These are phyloP conservation scores for Sandelia bainsii DNA, from an alignment of 2,797 vertebrate genomes.

Conservation along the genomic window DNA sequence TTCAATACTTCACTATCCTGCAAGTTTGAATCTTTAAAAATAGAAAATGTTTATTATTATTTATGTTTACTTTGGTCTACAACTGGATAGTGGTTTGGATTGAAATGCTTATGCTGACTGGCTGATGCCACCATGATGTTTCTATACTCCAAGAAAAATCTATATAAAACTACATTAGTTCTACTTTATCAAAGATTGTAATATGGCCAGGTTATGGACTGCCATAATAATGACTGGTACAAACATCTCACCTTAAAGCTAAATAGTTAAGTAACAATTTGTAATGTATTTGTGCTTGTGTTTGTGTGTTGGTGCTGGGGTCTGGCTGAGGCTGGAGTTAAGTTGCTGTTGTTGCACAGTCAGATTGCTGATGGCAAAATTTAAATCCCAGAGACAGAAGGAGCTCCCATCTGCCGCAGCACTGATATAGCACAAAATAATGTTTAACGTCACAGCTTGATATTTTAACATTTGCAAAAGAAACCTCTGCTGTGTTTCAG, in stretches of 20 bases:
- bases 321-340: slow-evolving; percentile 16
- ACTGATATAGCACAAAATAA: slow-evolving; percentile 6
- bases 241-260: background rate
- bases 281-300: background rate
- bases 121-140: too few species aligned
- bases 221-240: background rate
- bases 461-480: background rate
- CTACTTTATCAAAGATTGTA: too few species aligned
- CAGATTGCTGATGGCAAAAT: background rate
- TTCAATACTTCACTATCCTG: too few species aligned
- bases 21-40: too few species aligned
- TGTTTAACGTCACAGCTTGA: background rate
- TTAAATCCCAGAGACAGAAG: slow-evolving; percentile 18
- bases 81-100: too few species aligned
- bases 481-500: slow-evolving; percentile 74
- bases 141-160: too few species aligned
- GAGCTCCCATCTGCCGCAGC: slow-evolving; percentile 40
- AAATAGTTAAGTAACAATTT: too few species aligned
- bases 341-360: slow-evolving; percentile 9
- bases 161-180: too few species aligned
- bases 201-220: too few species aligned
- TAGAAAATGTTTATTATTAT: too few species aligned
- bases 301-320: background rate
- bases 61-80: too few species aligned
- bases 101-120: too few species aligned